phyloP scores from a whole-genome alignment of 2,888 invertebrate genomes.

The Latrodectus elegans region DNA sequence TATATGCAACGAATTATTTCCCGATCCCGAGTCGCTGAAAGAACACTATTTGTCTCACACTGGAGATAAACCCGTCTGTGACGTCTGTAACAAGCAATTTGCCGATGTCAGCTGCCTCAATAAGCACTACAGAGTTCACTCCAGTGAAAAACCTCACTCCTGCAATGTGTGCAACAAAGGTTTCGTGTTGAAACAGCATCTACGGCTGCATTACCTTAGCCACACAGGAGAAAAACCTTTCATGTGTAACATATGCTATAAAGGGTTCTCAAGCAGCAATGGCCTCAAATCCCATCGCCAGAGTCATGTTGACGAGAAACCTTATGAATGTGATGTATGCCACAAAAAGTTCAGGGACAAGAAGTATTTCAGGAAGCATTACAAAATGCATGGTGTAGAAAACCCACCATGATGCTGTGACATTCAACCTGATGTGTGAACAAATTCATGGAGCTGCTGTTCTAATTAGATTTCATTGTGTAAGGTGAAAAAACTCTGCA shows the following conservation, averaged over 20 bases:
- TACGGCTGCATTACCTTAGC: conserved; percentile 36
- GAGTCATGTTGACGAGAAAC: conserved; percentile 56
- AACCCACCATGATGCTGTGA: conserved; percentile 23
- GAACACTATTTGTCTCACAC: conserved; percentile 59
- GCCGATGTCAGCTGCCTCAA: conserved; percentile 58
- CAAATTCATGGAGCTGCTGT: neutral
- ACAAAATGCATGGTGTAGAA: conserved; percentile 52
- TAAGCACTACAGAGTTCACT: conserved; percentile 58
- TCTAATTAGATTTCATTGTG: neutral
- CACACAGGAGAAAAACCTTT: conserved; percentile 60
- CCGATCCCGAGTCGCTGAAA: conserved; percentile 35
- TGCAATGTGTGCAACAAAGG: conserved; percentile 59
- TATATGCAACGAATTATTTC: conserved; percentile 60
- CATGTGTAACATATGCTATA: conserved; percentile 63
- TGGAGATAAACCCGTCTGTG: conserved; percentile 59
- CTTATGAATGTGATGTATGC: conserved; percentile 63
- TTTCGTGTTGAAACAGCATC: conserved; percentile 57
- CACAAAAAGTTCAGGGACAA: conserved; percentile 63
- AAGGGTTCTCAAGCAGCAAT: conserved; percentile 44
- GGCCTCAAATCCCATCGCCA: conserved; percentile 54
- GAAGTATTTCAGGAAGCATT: conserved; percentile 62
- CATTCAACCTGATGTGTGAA: neutral
- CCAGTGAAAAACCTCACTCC: conserved; percentile 58
- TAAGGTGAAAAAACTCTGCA: neutral
- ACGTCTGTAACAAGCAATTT: conserved; percentile 55